A percentile compares a stretch with the other conserved stretches of the same genome.
Conservation (phyloP, 2,888 invertebrate genomes). For the Agonopterix alstromeriana region DNA sequence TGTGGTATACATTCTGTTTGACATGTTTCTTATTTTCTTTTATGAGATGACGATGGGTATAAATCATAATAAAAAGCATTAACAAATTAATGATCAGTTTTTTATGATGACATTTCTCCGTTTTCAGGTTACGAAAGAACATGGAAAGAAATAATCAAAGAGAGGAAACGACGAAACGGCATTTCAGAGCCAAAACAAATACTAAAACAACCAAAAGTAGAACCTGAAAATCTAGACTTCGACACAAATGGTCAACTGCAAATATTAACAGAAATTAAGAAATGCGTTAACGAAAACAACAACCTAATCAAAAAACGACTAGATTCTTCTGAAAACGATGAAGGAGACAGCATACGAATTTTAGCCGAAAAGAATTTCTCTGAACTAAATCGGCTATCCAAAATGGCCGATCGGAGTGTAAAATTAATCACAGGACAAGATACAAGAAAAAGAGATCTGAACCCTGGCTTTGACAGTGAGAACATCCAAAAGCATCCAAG, state of each 20-base stretch:
- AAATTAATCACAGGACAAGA: constrained; percentile 58
- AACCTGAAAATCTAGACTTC: constrained; percentile 25
- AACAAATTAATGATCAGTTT: too few species aligned
- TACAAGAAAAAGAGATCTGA: constrained; percentile 48
- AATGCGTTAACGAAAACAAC: constrained; percentile 61
- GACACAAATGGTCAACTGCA: constrained; percentile 51
- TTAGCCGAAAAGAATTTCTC: constrained; percentile 67
- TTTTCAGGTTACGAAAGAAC: constrained; percentile 77
- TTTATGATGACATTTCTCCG: background rate
- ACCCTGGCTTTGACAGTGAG: constrained; percentile 60
- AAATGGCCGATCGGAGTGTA: constrained; percentile 64
- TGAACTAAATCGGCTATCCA: constrained; percentile 60
- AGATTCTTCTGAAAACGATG: constrained; percentile 30
- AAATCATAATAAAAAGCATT: too few species aligned
- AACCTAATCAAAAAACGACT: constrained; percentile 61
- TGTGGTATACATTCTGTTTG: too few species aligned
- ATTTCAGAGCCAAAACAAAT: constrained; percentile 27
- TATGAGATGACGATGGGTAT: too few species aligned
- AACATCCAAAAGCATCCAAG: constrained; percentile 43
- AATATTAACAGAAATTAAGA: constrained; percentile 62
- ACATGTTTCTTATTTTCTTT: too few species aligned
- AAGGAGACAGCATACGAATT: constrained; percentile 48
- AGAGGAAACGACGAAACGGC: constrained; percentile 76
- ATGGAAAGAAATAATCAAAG: constrained; percentile 80
- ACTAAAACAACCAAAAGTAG: constrained; percentile 19